Conservation (phyloP, 1,140 invertebrate genomes). For the Hyles vespertilio region DNA sequence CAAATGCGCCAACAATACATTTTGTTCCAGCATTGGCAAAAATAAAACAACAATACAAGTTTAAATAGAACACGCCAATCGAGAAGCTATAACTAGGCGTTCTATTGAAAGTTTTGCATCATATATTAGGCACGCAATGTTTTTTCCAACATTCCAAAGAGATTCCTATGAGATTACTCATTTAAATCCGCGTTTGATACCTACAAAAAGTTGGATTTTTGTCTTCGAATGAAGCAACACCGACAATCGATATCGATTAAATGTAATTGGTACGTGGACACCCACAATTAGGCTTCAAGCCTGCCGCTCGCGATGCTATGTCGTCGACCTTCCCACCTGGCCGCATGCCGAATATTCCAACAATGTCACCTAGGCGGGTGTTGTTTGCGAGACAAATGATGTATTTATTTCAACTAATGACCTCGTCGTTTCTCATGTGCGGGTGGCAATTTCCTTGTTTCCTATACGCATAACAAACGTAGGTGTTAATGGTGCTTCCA, state of each 20-base stretch:
- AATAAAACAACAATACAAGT: constrained; percentile 21
- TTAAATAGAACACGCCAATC: too few relatives aligned
- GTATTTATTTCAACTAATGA: constrained; percentile 10
- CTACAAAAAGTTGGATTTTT: too few relatives aligned
- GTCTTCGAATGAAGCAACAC: background rate
- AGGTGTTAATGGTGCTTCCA: constrained; percentile 1
- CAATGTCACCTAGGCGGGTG: constrained; percentile 17
- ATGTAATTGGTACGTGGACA: background rate
- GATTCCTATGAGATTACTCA: too few relatives aligned
- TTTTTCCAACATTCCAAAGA: too few relatives aligned
- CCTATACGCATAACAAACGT: constrained; percentile 14
- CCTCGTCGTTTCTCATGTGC: background rate
- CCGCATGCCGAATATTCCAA: constrained; percentile 11
- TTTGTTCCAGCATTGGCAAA: constrained; percentile 33
- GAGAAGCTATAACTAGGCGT: too few relatives aligned
- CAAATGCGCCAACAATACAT: constrained; percentile 58
- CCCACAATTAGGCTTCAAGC: constrained; percentile 2
- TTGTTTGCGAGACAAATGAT: constrained; percentile 12
- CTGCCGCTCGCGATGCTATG: constrained; percentile 4
- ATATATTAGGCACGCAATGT: too few relatives aligned
- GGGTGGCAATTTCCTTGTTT: constrained; percentile 19
- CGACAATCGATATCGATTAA: background rate
- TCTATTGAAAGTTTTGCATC: too few relatives aligned
- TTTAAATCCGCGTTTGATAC: too few relatives aligned
- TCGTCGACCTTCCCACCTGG: constrained; percentile 23